Evolutionary conservation across 1,140 invertebrate genomes (phyloP).

Genomic region (Trachymyrmex cornetzi): DNA sequence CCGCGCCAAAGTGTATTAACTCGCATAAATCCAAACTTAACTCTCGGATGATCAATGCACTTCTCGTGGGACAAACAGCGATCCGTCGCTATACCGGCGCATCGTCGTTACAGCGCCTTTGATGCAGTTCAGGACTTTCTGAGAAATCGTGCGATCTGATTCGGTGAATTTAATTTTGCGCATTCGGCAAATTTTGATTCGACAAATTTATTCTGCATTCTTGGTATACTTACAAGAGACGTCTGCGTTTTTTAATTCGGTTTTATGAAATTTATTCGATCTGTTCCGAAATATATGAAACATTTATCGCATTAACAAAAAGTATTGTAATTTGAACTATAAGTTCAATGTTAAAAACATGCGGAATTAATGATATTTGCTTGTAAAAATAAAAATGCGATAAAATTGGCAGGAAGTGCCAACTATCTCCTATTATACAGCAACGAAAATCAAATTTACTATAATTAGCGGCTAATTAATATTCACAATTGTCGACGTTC

Average conservation of each 20-base stretch:
- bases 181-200: neutral
- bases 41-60: conserved; percentile 61
- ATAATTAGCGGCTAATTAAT: neutral
- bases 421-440: neutral
- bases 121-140: neutral
- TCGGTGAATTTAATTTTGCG: conserved; percentile 29
- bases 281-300: neutral
- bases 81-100: conserved; percentile 34
- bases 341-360: neutral
- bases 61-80: conserved; percentile 62
- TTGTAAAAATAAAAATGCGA: neutral
- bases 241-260: neutral
- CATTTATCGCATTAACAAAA: neutral
- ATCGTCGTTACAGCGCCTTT: neutral
- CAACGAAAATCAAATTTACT: neutral
- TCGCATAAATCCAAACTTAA: conserved; percentile 64
- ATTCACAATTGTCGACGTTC: neutral
- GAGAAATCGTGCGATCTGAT: conserved; percentile 14
- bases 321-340: neutral
- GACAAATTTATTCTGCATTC: neutral
- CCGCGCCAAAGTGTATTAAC: conserved; percentile 64
- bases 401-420: neutral
- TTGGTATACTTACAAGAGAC: neutral
- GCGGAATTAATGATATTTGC: neutral
- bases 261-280: neutral